These are phyloP conservation scores for Ctena decussata DNA, from an alignment of 2,888 invertebrate species.

Conservation along the genomic window DNA sequence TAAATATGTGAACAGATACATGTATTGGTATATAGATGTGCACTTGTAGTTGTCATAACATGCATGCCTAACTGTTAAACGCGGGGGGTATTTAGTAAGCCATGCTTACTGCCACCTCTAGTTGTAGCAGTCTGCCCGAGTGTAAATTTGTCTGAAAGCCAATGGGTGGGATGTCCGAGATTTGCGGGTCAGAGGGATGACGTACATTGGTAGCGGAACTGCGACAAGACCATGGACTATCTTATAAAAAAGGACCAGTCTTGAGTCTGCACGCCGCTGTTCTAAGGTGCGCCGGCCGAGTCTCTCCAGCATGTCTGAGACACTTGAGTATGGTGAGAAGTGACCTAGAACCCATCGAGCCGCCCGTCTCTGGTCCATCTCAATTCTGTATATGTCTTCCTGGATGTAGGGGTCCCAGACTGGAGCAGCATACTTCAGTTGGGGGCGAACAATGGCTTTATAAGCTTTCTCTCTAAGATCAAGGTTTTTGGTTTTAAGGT, in stretches of 20 bases:
- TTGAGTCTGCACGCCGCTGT: not conserved
- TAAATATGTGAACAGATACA: too few relatives aligned
- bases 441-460: not conserved
- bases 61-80: too few relatives aligned
- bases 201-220: not conserved
- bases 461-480: not conserved
- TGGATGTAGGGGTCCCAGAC: not conserved
- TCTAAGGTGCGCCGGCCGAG: not conserved
- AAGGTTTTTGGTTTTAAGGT: not conserved
- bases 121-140: not conserved
- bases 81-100: too few relatives aligned
- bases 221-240: not conserved
- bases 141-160: not conserved
- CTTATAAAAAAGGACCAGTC: not conserved
- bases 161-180: not conserved
- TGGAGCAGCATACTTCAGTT: not conserved
- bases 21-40: too few relatives aligned
- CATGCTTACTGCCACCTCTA: too few relatives aligned
- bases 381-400: not conserved
- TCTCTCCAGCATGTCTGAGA: not conserved
- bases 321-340: not conserved
- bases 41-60: too few relatives aligned
- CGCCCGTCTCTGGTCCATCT: too few relatives aligned
- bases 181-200: not conserved
- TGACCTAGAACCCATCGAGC: too few relatives aligned